Evolutionary conservation across 2,888 invertebrate genomes (phyloP).

Genomic region (Drosophila formosana): DNA sequence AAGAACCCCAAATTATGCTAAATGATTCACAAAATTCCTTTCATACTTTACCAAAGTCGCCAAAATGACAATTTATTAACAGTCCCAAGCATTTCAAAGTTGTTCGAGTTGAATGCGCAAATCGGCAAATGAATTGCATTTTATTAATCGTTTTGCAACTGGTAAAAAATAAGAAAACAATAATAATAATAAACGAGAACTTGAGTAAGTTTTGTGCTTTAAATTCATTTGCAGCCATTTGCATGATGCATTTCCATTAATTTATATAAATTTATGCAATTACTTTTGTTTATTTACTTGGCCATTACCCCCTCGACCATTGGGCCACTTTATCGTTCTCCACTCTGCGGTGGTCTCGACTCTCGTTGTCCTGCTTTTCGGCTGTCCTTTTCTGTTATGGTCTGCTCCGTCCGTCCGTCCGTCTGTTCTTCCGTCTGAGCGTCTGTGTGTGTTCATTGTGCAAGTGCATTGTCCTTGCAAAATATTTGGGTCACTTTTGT

Average conservation of each 20-base stretch:
- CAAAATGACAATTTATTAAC: too few relatives aligned
- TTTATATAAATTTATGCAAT: slow-evolving; percentile 79
- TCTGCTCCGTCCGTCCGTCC: slow-evolving; percentile 14
- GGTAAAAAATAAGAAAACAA: slow-evolving; percentile 7
- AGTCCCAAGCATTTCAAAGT: neutral
- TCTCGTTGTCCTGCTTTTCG: slow-evolving; percentile 20
- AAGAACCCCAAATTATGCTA: too few relatives aligned
- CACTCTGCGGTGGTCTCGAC: slow-evolving; percentile 47
- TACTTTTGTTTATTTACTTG: slow-evolving; percentile 81
- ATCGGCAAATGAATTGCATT: slow-evolving; percentile 6
- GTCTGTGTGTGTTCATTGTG: slow-evolving; percentile 59
- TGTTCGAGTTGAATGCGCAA: neutral
- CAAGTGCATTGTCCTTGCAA: slow-evolving; percentile 78
- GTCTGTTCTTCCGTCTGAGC: slow-evolving; percentile 15
- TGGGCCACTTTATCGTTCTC: slow-evolving; percentile 17
- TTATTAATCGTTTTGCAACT: slow-evolving; percentile 28
- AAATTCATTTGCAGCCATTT: slow-evolving; percentile 68
- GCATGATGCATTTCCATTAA: slow-evolving; percentile 77
- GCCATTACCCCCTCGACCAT: slow-evolving; percentile 42
- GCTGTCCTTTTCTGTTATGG: slow-evolving; percentile 29
- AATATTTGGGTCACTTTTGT: slow-evolving; percentile 80
- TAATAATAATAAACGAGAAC: neutral
- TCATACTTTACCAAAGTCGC: too few relatives aligned
- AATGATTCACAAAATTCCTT: too few relatives aligned
- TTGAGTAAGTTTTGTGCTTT: slow-evolving; percentile 66